A percentile compares a stretch with the other conserved stretches of the same genome.
These are phyloP conservation scores for Eciton burchellii DNA, from an alignment of 1,140 invertebrate genomes.

Conservation along the genomic window DNA sequence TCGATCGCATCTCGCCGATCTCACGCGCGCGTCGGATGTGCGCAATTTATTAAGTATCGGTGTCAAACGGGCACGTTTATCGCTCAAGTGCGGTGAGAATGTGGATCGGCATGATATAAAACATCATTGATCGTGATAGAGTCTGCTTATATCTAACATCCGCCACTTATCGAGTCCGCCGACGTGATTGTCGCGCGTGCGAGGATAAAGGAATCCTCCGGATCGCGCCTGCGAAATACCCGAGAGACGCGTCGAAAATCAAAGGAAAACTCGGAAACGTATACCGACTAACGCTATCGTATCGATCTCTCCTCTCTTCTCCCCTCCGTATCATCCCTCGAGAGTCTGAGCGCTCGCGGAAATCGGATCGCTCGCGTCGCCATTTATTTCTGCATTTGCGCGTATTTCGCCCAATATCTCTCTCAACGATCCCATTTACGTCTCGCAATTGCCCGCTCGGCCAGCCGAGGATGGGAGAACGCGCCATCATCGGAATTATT, in stretches of 20 bases:
- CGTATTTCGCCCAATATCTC: slow-evolving; percentile 28
- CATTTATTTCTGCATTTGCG: slow-evolving; percentile 3
- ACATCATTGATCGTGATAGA: slow-evolving; percentile 54
- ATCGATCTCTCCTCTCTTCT: neutral
- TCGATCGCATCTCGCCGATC: neutral
- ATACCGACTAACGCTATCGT: neutral
- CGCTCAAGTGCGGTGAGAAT: slow-evolving; percentile 55
- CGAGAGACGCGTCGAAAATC: neutral
- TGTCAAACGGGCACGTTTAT: slow-evolving; percentile 56
- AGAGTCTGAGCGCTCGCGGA: neutral
- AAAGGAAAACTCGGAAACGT: neutral
- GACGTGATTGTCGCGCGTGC: slow-evolving; percentile 32
- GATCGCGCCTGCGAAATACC: slow-evolving; percentile 23
- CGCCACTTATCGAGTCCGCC: slow-evolving; percentile 48
- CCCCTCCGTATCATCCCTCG: neutral
- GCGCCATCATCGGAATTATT: slow-evolving; percentile 76
- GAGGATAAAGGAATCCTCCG: neutral
- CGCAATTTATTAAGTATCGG: slow-evolving; percentile 44
- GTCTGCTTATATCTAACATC: slow-evolving; percentile 51
- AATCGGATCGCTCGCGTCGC: neutral
- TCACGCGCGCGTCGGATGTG: slow-evolving; percentile 24
- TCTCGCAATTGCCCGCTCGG: slow-evolving; percentile 65
- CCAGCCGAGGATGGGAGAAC: slow-evolving; percentile 66
- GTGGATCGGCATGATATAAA: slow-evolving; percentile 47
- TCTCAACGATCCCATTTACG: slow-evolving; percentile 65